Evolutionary conservation across 2,113 vertebrate species (phyloP).

Genomic region (Morone saxatilis): DNA sequence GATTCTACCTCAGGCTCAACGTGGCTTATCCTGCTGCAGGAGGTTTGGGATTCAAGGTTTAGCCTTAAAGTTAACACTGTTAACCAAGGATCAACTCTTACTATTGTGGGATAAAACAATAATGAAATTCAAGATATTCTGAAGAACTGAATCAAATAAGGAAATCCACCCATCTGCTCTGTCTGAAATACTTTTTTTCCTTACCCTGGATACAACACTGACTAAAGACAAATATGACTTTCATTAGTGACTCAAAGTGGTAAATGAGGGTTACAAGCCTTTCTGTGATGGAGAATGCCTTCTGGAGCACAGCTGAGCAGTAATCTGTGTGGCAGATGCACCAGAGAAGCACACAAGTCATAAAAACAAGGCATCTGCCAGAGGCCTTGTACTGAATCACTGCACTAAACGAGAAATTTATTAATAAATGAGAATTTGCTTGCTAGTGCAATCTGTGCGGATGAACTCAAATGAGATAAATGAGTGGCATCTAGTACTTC

Average conservation of each 20-base stretch:
- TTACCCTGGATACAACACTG: neutral
- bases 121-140: conserved; percentile 1
- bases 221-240: conserved; percentile 35
- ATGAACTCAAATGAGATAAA: conserved; percentile 57
- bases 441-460: conserved; percentile 34
- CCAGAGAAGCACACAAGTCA: conserved; percentile 59
- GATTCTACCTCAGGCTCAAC: neutral
- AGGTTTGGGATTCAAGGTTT: neutral
- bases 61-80: neutral
- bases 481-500: conserved; percentile 7
- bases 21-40: neutral
- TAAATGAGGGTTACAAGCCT: conserved; percentile 35
- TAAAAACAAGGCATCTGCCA: conserved; percentile 61
- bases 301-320: conserved; percentile 64
- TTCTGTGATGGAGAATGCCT: conserved; percentile 38
- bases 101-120: no score
- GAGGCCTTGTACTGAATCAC: conserved; percentile 62
- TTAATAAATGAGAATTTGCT: conserved; percentile 64
- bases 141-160: neutral
- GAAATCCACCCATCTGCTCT: conserved; percentile 13
- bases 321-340: conserved; percentile 69
- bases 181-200: neutral
- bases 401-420: conserved; percentile 55
- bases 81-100: neutral
- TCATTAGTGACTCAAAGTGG: conserved; percentile 28